Conservation (phyloP, 2,113 vertebrate species). For the Thunnus maccoyii region DNA sequence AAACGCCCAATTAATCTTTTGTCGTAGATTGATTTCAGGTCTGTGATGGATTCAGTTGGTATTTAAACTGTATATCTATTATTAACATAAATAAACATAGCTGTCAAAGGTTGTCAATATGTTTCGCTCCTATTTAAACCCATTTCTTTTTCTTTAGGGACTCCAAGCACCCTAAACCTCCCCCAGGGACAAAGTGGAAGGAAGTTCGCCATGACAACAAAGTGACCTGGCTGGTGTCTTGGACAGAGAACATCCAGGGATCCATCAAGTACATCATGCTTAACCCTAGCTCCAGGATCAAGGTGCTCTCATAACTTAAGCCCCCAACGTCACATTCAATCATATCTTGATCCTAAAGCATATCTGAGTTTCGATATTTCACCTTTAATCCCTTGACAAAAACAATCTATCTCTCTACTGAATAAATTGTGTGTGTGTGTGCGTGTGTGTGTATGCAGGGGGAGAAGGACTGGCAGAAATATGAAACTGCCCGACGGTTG, state of each 20-base stretch:
- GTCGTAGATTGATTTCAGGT: not conserved
- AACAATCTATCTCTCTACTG: not conserved
- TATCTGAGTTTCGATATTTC: not conserved
- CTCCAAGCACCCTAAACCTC: slow-evolving; percentile 92
- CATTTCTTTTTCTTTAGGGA: slow-evolving; percentile 81
- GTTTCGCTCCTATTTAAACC: not conserved
- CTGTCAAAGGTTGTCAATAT: not conserved
- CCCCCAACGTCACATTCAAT: not conserved
- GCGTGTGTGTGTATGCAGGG: slow-evolving; percentile 82
- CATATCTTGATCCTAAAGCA: not conserved
- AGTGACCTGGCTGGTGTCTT: slow-evolving; percentile 98
- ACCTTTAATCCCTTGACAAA: not conserved
- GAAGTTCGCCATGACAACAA: slow-evolving; percentile 97
- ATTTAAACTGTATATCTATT: no score
- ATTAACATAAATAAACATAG: no score
- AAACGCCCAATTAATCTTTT: not conserved
- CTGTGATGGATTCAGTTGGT: not conserved
- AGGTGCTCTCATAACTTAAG: slow-evolving; percentile 82
- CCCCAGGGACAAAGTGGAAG: slow-evolving; percentile 97
- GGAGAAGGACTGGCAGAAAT: slow-evolving; percentile 99
- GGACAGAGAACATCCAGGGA: slow-evolving; percentile 98
- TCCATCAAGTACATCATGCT: slow-evolving; percentile 99
- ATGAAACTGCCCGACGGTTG: slow-evolving; percentile 93
- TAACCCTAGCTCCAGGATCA: slow-evolving; percentile 98
- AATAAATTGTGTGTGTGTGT: slow-evolving; percentile 12